Evolutionary conservation across 2,888 invertebrate genomes (phyloP), one percentile per base, ranked within the genome.

Genomic region (Trachelus iudaicus): DNA sequence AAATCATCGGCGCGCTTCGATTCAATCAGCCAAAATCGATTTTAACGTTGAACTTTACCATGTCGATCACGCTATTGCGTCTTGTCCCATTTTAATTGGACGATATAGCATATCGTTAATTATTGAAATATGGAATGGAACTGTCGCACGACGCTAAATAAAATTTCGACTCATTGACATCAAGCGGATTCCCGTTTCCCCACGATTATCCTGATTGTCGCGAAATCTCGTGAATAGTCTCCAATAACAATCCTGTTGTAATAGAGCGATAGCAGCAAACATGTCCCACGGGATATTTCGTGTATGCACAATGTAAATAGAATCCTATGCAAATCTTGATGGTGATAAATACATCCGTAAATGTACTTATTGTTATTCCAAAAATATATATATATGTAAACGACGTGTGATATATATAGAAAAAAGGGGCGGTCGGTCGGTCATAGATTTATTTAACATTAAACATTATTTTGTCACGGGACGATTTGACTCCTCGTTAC

Each of bases 241-340:
- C 71, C 4, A 71, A 31, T 37, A 81, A 73, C 77, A 75, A 73
- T 82, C 69, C 69, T 80, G 77, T 77, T 77, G 80, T 81, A 82
- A 83, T 82, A 79, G 81, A 35, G 75, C 78, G 80, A 83, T 84
- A 82, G 84, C 73, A 79, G 68, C 83, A 84, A 79, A 82, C 82
- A 81, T 83, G 79, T 75, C 80, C 77, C 74, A 56, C 79, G 81
- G 81, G 80, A 84, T 82, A 83, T 83, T 79, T 83, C 81, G 82
- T 89, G 86, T 87, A 85, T 87, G 84, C 87, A 88, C 86, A 56
- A 86, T 89, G 89, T 89, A 89, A 86, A 89, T 89, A 89, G 83
- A 79, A 84, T 83, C 79, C 76, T 81, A 79, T 85, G 82, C 80
- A 79, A 81, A 81, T 78, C 76, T 73, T 76, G 34, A 69, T 23